Evolutionary conservation across 2,888 invertebrate genomes (phyloP), one percentile per base, ranked within the genome.

Genomic region (Tenthredo livida): DNA sequence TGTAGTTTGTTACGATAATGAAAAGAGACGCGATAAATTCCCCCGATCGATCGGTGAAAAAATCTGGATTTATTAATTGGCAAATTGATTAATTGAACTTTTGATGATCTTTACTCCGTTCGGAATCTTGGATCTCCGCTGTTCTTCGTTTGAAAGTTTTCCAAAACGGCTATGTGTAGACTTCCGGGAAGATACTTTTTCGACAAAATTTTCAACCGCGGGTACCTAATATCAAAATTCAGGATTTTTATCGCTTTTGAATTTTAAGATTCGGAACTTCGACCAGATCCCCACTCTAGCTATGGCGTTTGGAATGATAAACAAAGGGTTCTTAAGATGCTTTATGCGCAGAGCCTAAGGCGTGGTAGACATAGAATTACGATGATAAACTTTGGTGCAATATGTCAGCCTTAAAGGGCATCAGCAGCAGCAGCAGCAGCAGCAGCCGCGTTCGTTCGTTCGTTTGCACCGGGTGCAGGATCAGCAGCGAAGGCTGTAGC

Each of bases 371-470:
- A 83, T 83, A 67, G 70, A 67, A 83, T 83, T 83, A 83, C 70
- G 83, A 83, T 83, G 83, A 83, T 83, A 83, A 83, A 83, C n/a
- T 47, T 50, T n/a, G 43, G 83, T 67, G 83, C 83, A 67, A 67
- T 83, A 83, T 67, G 83, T 83, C 80, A 61, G 80, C 25, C 37
- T n/a, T 10, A 50, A 43, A 50, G 77, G 17, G 50, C 43, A 77
- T 15, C 67, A 25, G 61, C 12, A 3, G 1, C 61, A 43, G 54
- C 25, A 17, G 50, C 61, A 37, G 78, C 58, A 29, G 29, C 29
- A 29, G 29, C 29, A 29, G 29, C 29, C 1, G 29, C 29, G 2
- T 1, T 2, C 33, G 54, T n/a, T n/a, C 33, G 54, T 25, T 21
- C 21, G 61, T 10, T 61, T 29, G 54, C 75, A 75, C 75, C 54